Percentiles rank a stretch among this genome's conserved stretches.
Conservation (phyloP, 2,888 invertebrate species). For the Metopia argyrocephala region DNA sequence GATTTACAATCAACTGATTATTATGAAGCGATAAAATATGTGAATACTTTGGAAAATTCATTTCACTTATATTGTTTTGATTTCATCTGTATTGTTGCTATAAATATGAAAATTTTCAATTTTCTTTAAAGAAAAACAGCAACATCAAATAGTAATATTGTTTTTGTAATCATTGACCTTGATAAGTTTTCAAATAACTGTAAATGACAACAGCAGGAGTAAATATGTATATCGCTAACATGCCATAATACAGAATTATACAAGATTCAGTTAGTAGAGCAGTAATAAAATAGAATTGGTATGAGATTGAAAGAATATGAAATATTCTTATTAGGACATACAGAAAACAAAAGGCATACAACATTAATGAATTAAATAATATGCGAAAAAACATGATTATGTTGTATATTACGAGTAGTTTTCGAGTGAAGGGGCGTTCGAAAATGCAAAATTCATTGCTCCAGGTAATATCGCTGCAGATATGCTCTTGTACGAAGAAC, state of each 20-base stretch:
- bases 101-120: not conserved
- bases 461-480: no score
- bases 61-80: not conserved
- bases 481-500: no score
- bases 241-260: no score
- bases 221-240: not conserved
- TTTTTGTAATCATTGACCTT: constrained; percentile 17
- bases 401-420: not conserved
- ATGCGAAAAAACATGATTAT: constrained; percentile 6
- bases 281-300: no score
- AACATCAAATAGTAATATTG: not conserved
- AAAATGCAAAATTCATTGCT: no score
- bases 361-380: not conserved
- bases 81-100: not conserved
- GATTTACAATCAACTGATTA: no score
- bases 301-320: no score
- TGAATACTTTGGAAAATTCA: constrained; percentile 9
- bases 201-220: not conserved
- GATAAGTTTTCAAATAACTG: constrained; percentile 35
- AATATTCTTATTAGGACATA: not conserved
- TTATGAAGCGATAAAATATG: constrained; percentile 5
- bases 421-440: no score
- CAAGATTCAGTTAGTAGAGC: not conserved
- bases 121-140: not conserved
- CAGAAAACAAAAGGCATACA: not conserved